Percentiles rank a stretch among this genome's conserved stretches.
phyloP scores from a whole-genome alignment of 2,797 vertebrate genomes.

The Rhinoraja longicauda region DNA sequence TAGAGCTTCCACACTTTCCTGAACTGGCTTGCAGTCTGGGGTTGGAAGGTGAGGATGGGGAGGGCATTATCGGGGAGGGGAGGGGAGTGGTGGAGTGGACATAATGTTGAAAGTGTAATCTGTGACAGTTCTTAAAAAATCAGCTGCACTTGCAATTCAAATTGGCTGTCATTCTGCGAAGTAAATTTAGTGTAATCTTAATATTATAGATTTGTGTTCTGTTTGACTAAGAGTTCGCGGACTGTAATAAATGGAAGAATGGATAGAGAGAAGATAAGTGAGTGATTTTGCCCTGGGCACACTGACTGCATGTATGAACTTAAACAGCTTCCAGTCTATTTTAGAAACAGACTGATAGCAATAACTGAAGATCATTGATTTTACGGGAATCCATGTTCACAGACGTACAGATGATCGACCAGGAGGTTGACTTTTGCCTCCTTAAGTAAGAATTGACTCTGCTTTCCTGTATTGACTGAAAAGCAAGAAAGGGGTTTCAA shows the following conservation, averaged over 20 bases:
- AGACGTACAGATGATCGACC: constrained; percentile 98
- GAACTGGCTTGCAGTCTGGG: neutral
- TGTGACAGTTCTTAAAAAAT: neutral
- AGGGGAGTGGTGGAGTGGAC: neutral
- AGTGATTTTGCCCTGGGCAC: constrained; percentile 35
- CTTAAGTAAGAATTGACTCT: constrained; percentile 78
- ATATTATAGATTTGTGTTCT: neutral
- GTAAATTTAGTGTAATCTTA: constrained; percentile 36
- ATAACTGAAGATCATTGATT: constrained; percentile 99
- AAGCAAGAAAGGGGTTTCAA: constrained; percentile 45
- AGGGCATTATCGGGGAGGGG: neutral
- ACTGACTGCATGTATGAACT: constrained; percentile 38
- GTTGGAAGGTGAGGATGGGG: neutral
- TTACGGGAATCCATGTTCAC: constrained; percentile 99
- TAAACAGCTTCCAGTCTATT: constrained; percentile 39
- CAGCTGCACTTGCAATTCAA: neutral
- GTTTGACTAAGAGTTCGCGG: constrained; percentile 6
- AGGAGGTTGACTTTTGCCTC: constrained; percentile 95
- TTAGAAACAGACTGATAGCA: constrained; percentile 70
- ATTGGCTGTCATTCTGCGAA: neutral
- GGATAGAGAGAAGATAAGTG: constrained; percentile 33
- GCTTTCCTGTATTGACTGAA: constrained; percentile 73
- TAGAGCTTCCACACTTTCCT: neutral
- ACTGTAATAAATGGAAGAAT: constrained; percentile 14
- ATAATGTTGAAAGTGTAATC: neutral